A percentile compares a stretch with the other conserved stretches of the same genome.
Evolutionary conservation across 2,797 vertebrate species (phyloP).

Genomic region (Halcyon chelicuti): DNA sequence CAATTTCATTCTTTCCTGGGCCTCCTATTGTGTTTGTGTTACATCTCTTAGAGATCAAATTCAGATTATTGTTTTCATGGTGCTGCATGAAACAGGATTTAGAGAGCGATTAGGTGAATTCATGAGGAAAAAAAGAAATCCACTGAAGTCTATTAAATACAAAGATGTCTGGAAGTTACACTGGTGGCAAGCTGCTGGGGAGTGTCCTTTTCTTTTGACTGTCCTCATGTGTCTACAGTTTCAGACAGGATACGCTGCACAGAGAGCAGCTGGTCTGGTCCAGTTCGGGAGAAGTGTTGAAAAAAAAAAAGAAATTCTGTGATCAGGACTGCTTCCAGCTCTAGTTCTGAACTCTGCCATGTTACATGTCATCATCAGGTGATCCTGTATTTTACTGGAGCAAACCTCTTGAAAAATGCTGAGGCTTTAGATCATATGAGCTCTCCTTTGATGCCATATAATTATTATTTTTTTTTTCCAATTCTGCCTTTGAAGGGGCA

Average conservation of each 20-base stretch:
- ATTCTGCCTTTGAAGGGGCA: not conserved
- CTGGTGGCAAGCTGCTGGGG: not conserved
- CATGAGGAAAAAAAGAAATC: not conserved
- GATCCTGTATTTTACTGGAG: not conserved
- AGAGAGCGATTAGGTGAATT: slow-evolving; percentile 44
- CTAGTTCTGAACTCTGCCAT: not conserved
- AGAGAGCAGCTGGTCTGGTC: not conserved
- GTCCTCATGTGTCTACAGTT: not conserved
- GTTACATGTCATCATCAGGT: not conserved
- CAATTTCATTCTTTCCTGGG: not conserved
- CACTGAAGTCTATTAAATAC: not conserved
- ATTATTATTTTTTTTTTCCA: not conserved
- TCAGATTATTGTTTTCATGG: slow-evolving; percentile 28
- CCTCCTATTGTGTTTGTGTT: slow-evolving; percentile 44
- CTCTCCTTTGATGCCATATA: not conserved
- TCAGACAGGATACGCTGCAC: not conserved
- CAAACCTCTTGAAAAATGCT: not conserved
- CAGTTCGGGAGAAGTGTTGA: not conserved
- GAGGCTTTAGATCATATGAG: not conserved
- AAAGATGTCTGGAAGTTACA: not conserved
- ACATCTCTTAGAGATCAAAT: slow-evolving; percentile 18
- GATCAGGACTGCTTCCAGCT: not conserved
- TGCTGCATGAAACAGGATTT: slow-evolving; percentile 50
- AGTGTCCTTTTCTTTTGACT: not conserved
- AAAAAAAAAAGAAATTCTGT: not conserved